Evolutionary conservation across 2,113 vertebrate species (phyloP).

Genomic region (Otus sunia): DNA sequence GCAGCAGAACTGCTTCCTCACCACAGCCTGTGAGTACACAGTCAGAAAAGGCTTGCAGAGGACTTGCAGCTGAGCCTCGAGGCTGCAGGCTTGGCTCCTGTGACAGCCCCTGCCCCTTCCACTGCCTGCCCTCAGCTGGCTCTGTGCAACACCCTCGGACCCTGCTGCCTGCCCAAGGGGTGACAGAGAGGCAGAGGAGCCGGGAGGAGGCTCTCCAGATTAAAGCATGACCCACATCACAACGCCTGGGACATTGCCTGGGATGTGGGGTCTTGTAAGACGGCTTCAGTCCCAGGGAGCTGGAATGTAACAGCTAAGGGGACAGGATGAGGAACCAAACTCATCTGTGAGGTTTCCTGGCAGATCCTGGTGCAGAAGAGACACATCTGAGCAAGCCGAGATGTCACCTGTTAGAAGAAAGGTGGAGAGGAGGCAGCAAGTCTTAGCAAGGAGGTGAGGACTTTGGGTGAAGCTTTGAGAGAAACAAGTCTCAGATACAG

Average conservation of each 20-base stretch:
- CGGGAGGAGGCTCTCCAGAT: not conserved
- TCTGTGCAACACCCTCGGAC: accelerated
- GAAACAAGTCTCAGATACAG: not conserved
- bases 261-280: not conserved
- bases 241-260: not conserved
- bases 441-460: not conserved
- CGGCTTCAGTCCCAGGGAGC: not conserved
- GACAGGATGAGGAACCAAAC: not conserved
- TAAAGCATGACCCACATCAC: not conserved
- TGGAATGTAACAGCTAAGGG: not conserved
- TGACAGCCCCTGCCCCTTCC: not conserved
- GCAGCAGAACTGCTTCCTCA: not conserved
- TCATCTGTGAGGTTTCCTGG: not conserved
- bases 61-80: not conserved
- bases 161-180: not conserved
- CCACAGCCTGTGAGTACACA: not conserved
- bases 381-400: accelerated
- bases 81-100: not conserved
- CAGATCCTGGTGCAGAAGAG: not conserved
- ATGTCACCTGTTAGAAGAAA: not conserved
- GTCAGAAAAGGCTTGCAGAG: not conserved
- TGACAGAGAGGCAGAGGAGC: not conserved
- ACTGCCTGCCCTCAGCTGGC: not conserved
- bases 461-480: not conserved
- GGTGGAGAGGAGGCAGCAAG: not conserved